Conservation (phyloP, 1,140 invertebrate species). For the Tetraneura akinire region DNA sequence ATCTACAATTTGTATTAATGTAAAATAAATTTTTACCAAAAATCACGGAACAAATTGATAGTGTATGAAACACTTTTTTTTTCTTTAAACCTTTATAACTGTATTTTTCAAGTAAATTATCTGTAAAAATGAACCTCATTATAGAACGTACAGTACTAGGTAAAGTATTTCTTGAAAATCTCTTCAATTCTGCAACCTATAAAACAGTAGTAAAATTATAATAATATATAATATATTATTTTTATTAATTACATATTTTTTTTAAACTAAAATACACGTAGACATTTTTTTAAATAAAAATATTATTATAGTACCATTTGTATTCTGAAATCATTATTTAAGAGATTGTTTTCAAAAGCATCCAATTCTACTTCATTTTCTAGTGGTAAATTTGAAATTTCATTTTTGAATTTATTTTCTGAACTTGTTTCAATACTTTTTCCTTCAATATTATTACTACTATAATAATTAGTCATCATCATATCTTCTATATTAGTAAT, state of each 20-base stretch:
- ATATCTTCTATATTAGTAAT: not conserved
- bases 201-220: too few relatives aligned
- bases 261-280: too few relatives aligned
- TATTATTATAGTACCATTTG: too few relatives aligned
- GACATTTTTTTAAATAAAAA: too few relatives aligned
- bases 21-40: too few relatives aligned
- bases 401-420: not conserved
- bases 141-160: not conserved
- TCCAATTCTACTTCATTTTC: not conserved
- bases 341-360: not conserved
- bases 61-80: not conserved
- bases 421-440: not conserved
- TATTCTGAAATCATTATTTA: not conserved
- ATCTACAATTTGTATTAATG: too few relatives aligned
- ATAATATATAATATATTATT: too few relatives aligned
- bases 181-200: not conserved
- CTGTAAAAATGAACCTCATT: not conserved
- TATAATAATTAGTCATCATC: not conserved
- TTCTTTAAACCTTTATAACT: not conserved
- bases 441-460: not conserved
- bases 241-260: too few relatives aligned
- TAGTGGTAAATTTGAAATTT: not conserved
- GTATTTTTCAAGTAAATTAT: not conserved
- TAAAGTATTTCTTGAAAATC: not conserved
- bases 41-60: not conserved